Percentiles rank a stretch among this genome's conserved stretches.
Conservation (phyloP, 2,797 vertebrate species). For the Geranospiza caerulescens region DNA sequence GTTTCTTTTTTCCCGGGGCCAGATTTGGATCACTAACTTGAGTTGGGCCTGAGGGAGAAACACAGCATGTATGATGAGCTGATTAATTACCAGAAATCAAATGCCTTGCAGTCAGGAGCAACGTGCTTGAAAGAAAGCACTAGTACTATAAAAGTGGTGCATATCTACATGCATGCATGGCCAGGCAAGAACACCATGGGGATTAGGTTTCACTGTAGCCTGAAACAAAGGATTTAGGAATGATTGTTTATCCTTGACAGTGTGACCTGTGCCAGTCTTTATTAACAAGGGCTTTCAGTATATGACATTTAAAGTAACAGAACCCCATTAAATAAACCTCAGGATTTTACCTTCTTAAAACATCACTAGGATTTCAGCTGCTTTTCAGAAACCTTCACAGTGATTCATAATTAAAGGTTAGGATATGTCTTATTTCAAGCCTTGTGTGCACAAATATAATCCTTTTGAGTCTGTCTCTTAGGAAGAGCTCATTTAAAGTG, state of each 20-base stretch:
- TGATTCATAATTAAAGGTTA: constrained; percentile 73
- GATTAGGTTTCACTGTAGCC: constrained; percentile 70
- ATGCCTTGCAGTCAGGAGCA: constrained; percentile 75
- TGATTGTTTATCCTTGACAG: constrained; percentile 75
- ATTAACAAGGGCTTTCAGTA: constrained; percentile 62
- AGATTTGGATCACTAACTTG: constrained; percentile 76
- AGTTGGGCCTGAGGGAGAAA: constrained; percentile 73
- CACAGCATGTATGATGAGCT: constrained; percentile 76
- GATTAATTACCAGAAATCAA: constrained; percentile 83
- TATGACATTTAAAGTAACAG: constrained; percentile 71
- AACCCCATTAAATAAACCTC: constrained; percentile 57
- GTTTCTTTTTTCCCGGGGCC: constrained; percentile 72
- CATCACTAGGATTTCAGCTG: constrained; percentile 13
- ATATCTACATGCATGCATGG: constrained; percentile 54
- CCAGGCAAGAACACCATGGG: constrained; percentile 56
- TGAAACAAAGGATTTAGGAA: constrained; percentile 73
- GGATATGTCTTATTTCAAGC: constrained; percentile 56
- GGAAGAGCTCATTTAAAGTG: constrained; percentile 62
- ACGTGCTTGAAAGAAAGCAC: constrained; percentile 60
- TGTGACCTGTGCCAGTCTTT: constrained; percentile 70
- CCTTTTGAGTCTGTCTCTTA: constrained; percentile 44
- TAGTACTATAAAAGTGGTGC: constrained; percentile 35
- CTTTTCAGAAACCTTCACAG: constrained; percentile 31
- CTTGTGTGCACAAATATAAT: constrained; percentile 57
- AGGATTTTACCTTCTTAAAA: constrained; percentile 57